Conservation (phyloP, 1,140 invertebrate genomes). For the Caerostris darwini region DNA sequence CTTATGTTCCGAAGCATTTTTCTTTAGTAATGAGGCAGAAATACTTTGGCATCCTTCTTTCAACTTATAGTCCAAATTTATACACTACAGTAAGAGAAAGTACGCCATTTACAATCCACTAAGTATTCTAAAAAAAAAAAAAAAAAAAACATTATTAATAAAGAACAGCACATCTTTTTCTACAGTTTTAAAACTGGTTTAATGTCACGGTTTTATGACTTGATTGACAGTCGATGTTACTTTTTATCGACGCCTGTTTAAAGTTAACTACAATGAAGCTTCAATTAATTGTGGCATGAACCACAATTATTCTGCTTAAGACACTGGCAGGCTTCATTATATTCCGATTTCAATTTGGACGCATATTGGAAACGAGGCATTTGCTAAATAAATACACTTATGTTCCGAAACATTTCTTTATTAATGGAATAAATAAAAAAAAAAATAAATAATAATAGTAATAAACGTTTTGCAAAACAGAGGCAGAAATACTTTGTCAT, state of each 20-base stretch:
- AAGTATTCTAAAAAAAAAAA: neutral
- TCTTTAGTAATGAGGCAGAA: neutral
- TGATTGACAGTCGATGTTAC: no score
- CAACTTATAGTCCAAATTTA: neutral
- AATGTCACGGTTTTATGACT: no score
- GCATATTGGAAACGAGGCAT: constrained; percentile 21
- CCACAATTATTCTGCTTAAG: neutral
- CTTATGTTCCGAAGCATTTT: constrained; percentile 37
- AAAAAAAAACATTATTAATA: no score
- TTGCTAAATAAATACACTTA: constrained; percentile 39
- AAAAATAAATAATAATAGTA: no score
- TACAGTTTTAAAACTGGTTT: no score
- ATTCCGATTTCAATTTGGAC: constrained; percentile 53
- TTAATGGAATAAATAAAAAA: neutral
- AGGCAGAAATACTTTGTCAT: neutral
- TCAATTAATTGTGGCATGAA: neutral
- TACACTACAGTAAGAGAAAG: constrained; percentile 21
- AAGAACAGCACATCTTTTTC: no score
- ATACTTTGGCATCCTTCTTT: neutral
- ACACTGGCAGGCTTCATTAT: neutral
- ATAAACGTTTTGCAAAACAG: neutral
- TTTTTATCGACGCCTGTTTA: neutral
- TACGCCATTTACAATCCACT: neutral
- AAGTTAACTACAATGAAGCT: neutral
- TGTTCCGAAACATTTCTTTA: constrained; percentile 31